Evolutionary conservation across 2,888 invertebrate genomes (phyloP).

Genomic region (Troides aeacus): DNA sequence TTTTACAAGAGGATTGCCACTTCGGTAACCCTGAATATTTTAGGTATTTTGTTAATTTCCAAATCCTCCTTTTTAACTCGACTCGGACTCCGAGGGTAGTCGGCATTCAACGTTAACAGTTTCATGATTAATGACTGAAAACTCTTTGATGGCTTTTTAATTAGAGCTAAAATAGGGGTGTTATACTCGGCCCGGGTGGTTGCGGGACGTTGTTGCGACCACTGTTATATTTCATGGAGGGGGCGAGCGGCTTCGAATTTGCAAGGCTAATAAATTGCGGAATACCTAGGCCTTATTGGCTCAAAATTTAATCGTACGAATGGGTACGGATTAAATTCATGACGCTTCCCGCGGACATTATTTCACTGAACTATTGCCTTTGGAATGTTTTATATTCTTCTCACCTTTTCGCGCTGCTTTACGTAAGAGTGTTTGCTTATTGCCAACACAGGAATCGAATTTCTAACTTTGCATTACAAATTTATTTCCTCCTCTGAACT

Average conservation of each 20-base stretch:
- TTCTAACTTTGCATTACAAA: conserved; percentile 79
- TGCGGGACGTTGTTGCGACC: conserved; percentile 67
- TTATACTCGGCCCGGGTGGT: conserved; percentile 61
- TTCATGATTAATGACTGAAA: conserved; percentile 81
- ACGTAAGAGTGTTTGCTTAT: conserved; percentile 71
- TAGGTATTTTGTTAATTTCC: conserved; percentile 75
- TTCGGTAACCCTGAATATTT: conserved; percentile 74
- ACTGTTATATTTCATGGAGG: conserved; percentile 75
- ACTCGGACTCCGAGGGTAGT: conserved; percentile 63
- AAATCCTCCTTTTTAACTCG: conserved; percentile 70
- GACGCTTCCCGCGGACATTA: conserved; percentile 47
- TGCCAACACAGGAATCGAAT: conserved; percentile 74
- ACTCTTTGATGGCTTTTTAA: conserved; percentile 81
- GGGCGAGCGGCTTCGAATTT: conserved; percentile 69
- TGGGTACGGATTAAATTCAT: conserved; percentile 67
- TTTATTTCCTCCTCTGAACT: conserved; percentile 69
- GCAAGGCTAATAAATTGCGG: conserved; percentile 79
- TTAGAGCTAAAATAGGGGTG: conserved; percentile 80
- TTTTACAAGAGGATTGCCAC: conserved; percentile 67
- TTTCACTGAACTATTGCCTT: conserved; percentile 54
- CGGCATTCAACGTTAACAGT: conserved; percentile 78
- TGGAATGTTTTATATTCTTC: conserved; percentile 66
- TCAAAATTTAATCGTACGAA: conserved; percentile 65
- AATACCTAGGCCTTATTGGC: conserved; percentile 78
- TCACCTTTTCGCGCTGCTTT: conserved; percentile 60